Conservation (phyloP, 2,797 vertebrate genomes). For the Antennarius maculatus region DNA sequence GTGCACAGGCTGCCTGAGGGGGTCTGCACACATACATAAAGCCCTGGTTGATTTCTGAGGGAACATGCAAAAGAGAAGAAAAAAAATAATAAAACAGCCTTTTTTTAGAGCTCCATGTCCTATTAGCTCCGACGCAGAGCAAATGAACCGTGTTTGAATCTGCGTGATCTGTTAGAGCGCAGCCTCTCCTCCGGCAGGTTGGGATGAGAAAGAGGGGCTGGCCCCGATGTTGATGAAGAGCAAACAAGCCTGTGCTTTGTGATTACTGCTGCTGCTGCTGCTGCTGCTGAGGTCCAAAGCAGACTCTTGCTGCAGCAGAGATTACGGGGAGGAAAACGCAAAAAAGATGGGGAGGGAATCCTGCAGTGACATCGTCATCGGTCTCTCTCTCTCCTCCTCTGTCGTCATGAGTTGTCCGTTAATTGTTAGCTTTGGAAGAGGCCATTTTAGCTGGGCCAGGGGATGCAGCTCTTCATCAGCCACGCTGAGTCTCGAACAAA, state of each 20-base stretch:
- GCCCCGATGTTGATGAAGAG: conserved; percentile 68
- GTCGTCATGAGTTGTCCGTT: conserved; percentile 50
- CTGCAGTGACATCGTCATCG: conserved; percentile 63
- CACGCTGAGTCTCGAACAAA: conserved; percentile 62
- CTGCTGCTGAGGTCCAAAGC: conserved; percentile 45
- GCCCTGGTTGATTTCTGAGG: conserved; percentile 60
- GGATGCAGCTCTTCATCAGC: conserved; percentile 56
- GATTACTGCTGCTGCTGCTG: conserved; percentile 36
- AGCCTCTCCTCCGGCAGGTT: conserved; percentile 73
- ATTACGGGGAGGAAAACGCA: conserved; percentile 49
- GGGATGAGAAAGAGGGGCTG: conserved; percentile 55
- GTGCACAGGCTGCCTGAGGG: conserved; percentile 78
- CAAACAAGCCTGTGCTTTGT: conserved; percentile 64
- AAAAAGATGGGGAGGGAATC: conserved; percentile 58
- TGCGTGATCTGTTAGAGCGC: conserved; percentile 67
- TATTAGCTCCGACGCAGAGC: conserved; percentile 68
- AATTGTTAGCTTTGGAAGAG: conserved; percentile 42
- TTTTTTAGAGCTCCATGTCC: conserved; percentile 74
- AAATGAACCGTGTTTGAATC: conserved; percentile 78
- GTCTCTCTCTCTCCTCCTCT: conserved; percentile 45
- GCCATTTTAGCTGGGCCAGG: conserved; percentile 26
- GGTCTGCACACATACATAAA: conserved; percentile 37
- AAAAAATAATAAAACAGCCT: conserved; percentile 49
- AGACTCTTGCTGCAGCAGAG: conserved; percentile 62
- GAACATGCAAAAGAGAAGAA: conserved; percentile 45